Percentiles rank a stretch among this genome's conserved stretches.
phyloP scores from a whole-genome alignment of 2,113 vertebrate genomes.

The Semicossyphus pulcher region DNA sequence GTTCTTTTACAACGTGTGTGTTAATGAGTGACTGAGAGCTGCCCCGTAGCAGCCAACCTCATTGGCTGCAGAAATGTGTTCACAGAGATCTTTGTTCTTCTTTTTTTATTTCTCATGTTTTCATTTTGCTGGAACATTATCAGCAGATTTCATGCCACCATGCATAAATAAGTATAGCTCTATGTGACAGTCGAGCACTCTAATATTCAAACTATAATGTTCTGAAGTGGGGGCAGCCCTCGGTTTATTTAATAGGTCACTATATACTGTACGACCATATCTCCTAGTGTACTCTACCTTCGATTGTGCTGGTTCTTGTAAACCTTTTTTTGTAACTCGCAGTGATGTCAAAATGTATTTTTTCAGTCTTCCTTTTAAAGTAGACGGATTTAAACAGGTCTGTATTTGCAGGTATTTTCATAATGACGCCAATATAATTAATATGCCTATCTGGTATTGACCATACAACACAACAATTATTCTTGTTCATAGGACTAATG shows the following conservation, averaged over 20 bases:
- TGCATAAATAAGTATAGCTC: neutral
- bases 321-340: constrained; percentile 44
- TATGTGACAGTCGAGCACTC: too few relatives aligned
- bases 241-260: constrained; percentile 12
- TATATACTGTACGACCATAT: constrained; percentile 11
- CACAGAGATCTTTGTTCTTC: neutral
- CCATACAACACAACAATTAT: constrained; percentile 36
- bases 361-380: constrained; percentile 63
- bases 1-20: constrained; percentile 52
- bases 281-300: constrained; percentile 40
- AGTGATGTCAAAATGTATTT: constrained; percentile 67
- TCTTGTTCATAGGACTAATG: constrained; percentile 48
- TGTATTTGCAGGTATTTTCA: constrained; percentile 69
- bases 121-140: neutral
- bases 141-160: neutral
- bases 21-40: constrained; percentile 57
- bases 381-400: constrained; percentile 44
- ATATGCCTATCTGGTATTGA: constrained; percentile 45
- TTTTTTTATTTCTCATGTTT: neutral
- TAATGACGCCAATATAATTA: constrained; percentile 53
- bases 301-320: constrained; percentile 42
- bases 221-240: constrained; percentile 19
- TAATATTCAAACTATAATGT: too few relatives aligned
- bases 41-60: neutral
- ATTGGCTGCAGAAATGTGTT: constrained; percentile 1